Conservation (phyloP, 2,797 vertebrate genomes). For the Muscicapa striata region DNA sequence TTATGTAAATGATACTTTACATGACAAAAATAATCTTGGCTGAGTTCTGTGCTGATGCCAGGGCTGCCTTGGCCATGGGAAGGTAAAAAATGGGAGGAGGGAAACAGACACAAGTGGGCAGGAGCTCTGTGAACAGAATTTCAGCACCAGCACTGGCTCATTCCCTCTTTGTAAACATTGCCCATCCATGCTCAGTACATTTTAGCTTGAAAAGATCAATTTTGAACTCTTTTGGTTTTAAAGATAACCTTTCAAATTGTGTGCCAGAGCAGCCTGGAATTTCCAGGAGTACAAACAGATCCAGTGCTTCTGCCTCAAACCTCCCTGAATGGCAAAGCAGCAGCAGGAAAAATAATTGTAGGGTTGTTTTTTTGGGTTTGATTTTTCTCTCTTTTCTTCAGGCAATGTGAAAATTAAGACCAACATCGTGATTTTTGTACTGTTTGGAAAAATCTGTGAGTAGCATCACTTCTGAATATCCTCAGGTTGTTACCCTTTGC, state of each 20-base stretch:
- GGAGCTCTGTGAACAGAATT: background rate
- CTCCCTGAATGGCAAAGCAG: background rate
- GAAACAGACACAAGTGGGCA: background rate
- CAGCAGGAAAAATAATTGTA: background rate
- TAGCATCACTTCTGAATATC: background rate
- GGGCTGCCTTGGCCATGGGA: background rate
- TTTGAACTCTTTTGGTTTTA: background rate
- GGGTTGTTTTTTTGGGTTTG: background rate
- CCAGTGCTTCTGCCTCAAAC: background rate
- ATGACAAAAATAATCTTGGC: background rate
- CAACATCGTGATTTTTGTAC: background rate
- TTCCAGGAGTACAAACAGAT: background rate
- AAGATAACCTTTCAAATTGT: conserved; percentile 23
- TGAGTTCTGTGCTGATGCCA: background rate
- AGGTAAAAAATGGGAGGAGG: background rate
- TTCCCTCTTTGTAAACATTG: background rate
- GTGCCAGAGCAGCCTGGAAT: background rate
- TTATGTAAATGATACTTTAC: background rate
- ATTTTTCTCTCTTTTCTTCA: background rate
- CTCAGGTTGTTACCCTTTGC: background rate
- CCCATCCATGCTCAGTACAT: background rate
- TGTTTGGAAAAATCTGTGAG: background rate
- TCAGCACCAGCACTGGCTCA: background rate
- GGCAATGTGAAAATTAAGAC: background rate
- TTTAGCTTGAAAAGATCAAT: background rate